phyloP scores from a whole-genome alignment of 2,797 vertebrate genomes.

The Oceanodroma leucorhoa region DNA sequence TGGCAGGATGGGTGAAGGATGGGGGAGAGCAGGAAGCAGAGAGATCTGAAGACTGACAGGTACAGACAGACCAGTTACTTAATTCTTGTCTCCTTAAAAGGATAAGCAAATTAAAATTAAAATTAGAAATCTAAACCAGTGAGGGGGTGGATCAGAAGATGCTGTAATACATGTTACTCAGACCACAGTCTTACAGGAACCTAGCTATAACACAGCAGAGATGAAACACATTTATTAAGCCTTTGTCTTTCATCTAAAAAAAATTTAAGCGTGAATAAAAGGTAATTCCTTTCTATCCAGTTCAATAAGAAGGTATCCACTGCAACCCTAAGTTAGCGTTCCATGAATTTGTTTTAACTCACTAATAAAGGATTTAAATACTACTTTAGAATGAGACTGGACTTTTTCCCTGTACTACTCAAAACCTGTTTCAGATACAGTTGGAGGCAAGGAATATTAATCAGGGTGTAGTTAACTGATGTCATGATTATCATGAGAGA shows the following conservation, averaged over 20 bases:
- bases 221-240: background rate
- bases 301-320: background rate
- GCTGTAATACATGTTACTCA: background rate
- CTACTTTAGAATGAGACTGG: background rate
- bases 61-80: background rate
- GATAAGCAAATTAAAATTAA: background rate
- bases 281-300: background rate
- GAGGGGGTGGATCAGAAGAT: background rate
- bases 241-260: background rate
- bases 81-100: background rate
- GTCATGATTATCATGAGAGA: slow-evolving; percentile 54
- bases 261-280: background rate
- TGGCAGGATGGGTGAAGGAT: background rate
- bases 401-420: background rate
- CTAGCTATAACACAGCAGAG: background rate
- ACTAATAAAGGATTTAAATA: background rate
- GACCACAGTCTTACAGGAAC: background rate
- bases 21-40: background rate
- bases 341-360: background rate
- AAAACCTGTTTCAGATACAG: slow-evolving; percentile 36
- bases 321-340: background rate
- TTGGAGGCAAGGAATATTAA: slow-evolving; percentile 59
- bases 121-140: background rate
- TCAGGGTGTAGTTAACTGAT: slow-evolving; percentile 33
- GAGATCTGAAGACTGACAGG: background rate